Percentiles rank a stretch among this genome's conserved stretches.
phyloP scores from a whole-genome alignment of 2,888 invertebrate genomes.

The Hypolimnas misippus region DNA sequence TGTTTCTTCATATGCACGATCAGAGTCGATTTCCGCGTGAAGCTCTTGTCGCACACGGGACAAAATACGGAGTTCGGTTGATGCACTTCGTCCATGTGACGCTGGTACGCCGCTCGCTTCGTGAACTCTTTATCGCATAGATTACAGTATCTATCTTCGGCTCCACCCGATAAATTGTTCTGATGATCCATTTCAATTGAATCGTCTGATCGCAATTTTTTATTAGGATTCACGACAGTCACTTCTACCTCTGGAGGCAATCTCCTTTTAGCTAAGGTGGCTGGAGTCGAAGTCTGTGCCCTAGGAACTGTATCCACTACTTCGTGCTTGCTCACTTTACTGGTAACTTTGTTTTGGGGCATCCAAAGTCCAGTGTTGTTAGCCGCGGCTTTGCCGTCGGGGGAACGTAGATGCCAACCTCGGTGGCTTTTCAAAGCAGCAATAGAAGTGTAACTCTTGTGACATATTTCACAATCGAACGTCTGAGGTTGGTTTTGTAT shows the following conservation, averaged over 20 bases:
- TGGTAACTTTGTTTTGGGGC: constrained; percentile 81
- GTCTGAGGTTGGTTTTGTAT: constrained; percentile 65
- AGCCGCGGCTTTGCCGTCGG: constrained; percentile 80
- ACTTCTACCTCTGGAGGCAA: constrained; percentile 81
- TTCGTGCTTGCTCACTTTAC: constrained; percentile 79
- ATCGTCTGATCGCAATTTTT: constrained; percentile 76
- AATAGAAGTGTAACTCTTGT: constrained; percentile 86
- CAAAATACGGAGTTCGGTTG: constrained; percentile 83
- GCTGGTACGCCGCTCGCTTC: constrained; percentile 84
- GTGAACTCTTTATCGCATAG: constrained; percentile 86
- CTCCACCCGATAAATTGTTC: constrained; percentile 63
- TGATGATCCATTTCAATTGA: constrained; percentile 74
- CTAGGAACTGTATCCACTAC: constrained; percentile 64
- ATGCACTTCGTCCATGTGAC: constrained; percentile 84
- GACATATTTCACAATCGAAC: constrained; percentile 86
- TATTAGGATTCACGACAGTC: constrained; percentile 79
- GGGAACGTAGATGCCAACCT: constrained; percentile 87
- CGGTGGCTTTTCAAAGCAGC: constrained; percentile 87
- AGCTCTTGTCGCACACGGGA: constrained; percentile 85
- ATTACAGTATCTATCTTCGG: constrained; percentile 82
- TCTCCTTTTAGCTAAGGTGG: constrained; percentile 64
- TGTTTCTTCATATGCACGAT: constrained; percentile 86
- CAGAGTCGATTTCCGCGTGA: constrained; percentile 85
- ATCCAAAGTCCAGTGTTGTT: constrained; percentile 81
- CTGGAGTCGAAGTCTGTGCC: constrained; percentile 58